Base-by-base conservation (phyloP, 2,888 invertebrate species). In the Eupithecia tripunctaria region DNA sequence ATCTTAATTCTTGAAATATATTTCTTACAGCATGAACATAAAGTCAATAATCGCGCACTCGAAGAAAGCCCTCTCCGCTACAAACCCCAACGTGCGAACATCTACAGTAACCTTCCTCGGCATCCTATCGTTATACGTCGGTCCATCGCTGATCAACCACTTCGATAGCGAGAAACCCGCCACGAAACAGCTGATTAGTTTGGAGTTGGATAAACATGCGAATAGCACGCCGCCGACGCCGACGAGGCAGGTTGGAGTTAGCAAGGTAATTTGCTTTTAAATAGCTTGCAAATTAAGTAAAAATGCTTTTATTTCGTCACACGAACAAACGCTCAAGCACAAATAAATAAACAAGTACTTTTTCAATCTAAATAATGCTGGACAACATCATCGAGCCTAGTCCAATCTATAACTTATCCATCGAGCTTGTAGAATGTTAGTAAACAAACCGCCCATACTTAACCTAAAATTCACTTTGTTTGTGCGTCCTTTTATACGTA, bases 151-250 rank as follows among this genome's bases (percentile, higher is more conserved):
- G 0, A 95, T 97, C 79, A 95, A 95, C 82, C 97, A 97, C 85
- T 98, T 98, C 82, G 98, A 98, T 80, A 96, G 95, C 78, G 99
- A 99, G 88, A 99, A 98, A 84, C 96, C 98, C 0, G 96, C 97
- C 0, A 92, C 98, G 0, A 95, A 96, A 64, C 97, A 98, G 81
- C 97, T 97, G 86, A 98, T 99, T 74, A 97, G 97, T 86, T 95
- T 96, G 27, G 98, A 98, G 87, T 96, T 98, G 82, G 98, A 98
- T 74, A 98, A 98, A 88, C 95, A 97, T 81, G 95, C 95, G 3
- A 97, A 97, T 32, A 96, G 96, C 81, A 96, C 96, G 73, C 97
- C 98, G 0, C 97, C 98, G 0, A 94, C 95, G n/a, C 97, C 98
- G 0, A 96, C 95, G 0, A 92, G 97, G 81, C 97, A 97, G 72